Evolutionary conservation across 1,140 invertebrate species (phyloP).

Genomic region (Trichomalopsis sarcophagae): DNA sequence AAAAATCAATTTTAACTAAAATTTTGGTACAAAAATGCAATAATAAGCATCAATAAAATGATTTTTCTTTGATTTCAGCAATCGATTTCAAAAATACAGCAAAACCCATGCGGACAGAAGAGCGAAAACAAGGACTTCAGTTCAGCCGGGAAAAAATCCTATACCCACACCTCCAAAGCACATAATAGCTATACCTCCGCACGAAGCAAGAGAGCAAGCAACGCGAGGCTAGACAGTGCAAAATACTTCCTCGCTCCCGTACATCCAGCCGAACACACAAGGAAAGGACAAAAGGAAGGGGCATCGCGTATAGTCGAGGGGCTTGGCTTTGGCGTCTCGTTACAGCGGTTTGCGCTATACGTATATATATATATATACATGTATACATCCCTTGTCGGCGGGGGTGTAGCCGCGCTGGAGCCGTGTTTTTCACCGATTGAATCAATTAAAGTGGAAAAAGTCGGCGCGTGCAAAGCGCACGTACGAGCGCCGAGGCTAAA

Average conservation of each 20-base stretch:
- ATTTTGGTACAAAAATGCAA: too few species aligned
- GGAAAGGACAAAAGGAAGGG: slow-evolving; percentile 36
- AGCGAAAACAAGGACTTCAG: too few species aligned
- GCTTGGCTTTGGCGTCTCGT: slow-evolving; percentile 68
- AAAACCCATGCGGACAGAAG: too few species aligned
- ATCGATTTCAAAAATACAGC: too few species aligned
- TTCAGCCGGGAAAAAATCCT: too few species aligned
- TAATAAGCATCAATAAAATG: too few species aligned
- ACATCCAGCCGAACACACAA: neutral
- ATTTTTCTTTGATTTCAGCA: too few species aligned
- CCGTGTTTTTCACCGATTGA: slow-evolving; percentile 71
- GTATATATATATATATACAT: too few species aligned
- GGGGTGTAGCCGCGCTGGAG: slow-evolving; percentile 46
- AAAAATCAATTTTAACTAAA: too few species aligned
- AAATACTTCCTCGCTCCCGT: neutral
- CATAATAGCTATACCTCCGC: too few species aligned
- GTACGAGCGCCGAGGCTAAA: slow-evolving; percentile 19
- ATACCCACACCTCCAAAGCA: too few species aligned
- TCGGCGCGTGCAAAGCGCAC: slow-evolving; percentile 14
- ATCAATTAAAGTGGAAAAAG: slow-evolving; percentile 70
- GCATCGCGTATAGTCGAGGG: slow-evolving; percentile 14
- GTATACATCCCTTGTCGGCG: neutral
- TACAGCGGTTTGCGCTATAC: slow-evolving; percentile 63
- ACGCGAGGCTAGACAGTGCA: neutral
- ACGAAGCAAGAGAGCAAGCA: neutral